A percentile compares a stretch with the other conserved stretches of the same genome.
Evolutionary conservation across 2,113 vertebrate species (phyloP).

Genomic region (Progne subis): DNA sequence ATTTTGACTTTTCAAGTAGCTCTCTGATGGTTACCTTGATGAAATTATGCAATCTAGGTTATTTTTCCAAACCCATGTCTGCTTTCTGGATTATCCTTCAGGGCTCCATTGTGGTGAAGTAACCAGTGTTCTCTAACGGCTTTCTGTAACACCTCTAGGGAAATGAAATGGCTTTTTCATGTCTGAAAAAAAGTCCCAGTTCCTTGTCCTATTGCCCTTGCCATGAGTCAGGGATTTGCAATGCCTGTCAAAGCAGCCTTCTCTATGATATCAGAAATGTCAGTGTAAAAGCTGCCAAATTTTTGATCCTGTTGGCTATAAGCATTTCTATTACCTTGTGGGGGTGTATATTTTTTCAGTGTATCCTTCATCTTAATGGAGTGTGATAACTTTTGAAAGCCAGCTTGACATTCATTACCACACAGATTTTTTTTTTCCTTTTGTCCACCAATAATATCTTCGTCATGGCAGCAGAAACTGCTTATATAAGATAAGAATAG

Average conservation of each 20-base stretch:
- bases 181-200: not conserved
- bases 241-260: not conserved
- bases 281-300: not conserved
- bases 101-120: not conserved
- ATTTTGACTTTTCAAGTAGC: not conserved
- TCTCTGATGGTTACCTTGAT: not conserved
- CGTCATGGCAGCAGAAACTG: not conserved
- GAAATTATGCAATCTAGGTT: not conserved
- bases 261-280: not conserved
- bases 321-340: not conserved
- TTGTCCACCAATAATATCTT: not conserved
- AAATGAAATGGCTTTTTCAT: conserved; percentile 39
- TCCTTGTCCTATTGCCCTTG: not conserved
- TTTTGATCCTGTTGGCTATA: not conserved
- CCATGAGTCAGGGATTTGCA: not conserved
- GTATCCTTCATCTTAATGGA: not conserved
- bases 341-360: not conserved
- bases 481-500: not conserved
- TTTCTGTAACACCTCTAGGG: not conserved
- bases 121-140: not conserved
- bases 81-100: conserved; percentile 22
- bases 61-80: conserved; percentile 3
- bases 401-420: not conserved
- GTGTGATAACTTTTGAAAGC: not conserved
- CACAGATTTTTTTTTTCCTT: not conserved